Percentiles rank a stretch among this genome's conserved stretches.
These are phyloP conservation scores for Drosophila persimilis DNA, from an alignment of 1,140 invertebrate species.

Conservation along the genomic window DNA sequence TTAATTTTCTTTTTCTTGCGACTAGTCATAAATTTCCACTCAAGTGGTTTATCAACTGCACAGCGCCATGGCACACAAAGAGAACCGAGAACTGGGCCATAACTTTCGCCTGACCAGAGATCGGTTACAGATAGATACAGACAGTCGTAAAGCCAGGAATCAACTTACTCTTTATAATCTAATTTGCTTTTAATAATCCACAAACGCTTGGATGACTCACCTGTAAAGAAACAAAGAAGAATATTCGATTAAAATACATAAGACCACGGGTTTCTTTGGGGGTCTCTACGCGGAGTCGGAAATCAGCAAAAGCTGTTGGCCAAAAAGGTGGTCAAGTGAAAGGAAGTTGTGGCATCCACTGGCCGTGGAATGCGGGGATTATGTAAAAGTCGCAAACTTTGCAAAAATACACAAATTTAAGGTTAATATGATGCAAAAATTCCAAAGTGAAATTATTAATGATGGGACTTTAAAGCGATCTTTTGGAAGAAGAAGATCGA, in stretches of 20 bases:
- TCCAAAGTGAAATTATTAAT: too few species aligned
- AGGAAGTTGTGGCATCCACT: not conserved
- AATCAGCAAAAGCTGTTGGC: constrained; percentile 38
- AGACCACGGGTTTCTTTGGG: not conserved
- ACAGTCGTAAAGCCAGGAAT: constrained; percentile 7
- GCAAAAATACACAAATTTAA: too few species aligned
- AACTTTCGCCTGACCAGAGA: constrained; percentile 46
- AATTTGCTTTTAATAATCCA: constrained; percentile 1
- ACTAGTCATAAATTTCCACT: constrained; percentile 66
- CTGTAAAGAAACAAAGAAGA: constrained; percentile 55
- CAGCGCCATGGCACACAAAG: constrained; percentile 17
- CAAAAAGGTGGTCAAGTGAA: constrained; percentile 11
- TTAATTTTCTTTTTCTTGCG: constrained; percentile 52
- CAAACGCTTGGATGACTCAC: constrained; percentile 46
- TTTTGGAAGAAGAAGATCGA: too few species aligned
- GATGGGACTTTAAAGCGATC: too few species aligned
- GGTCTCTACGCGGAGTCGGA: constrained; percentile 20
- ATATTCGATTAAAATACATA: constrained; percentile 1
- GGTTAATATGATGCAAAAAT: too few species aligned
- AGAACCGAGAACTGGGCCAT: constrained; percentile 4
- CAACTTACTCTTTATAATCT: constrained; percentile 15
- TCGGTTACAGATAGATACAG: constrained; percentile 2
- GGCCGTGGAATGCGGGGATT: constrained; percentile 29
- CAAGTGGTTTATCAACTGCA: constrained; percentile 64
- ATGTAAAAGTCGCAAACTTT: constrained; percentile 31